Evolutionary conservation across 2,113 vertebrate genomes (phyloP), one percentile per base, ranked within the genome.

Genomic region (Sylvia atricapilla): DNA sequence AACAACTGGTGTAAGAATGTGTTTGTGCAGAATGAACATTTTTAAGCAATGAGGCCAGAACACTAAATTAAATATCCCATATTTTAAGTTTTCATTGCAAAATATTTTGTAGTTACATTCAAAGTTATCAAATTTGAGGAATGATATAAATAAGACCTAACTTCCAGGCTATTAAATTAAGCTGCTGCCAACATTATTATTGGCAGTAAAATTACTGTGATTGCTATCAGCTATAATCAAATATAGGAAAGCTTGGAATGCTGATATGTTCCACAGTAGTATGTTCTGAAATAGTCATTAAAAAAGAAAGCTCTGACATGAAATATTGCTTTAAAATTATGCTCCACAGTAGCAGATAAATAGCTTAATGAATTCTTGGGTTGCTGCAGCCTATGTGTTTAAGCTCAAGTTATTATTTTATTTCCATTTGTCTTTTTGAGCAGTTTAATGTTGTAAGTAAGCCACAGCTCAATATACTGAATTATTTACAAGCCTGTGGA

Each of bases 181-280:
- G 76, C 63, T 16, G 20, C 96, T 97, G 95, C 96, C 95, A 96
- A 95, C 72, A 1, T 77, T 98, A 98, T 98, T 98, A 89, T 98
- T 98, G 98, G 98, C 98, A 98, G 95, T 41, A 94, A 96, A 94
- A 97, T 96, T 92, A 78, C 96, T 94, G 96, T 95, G 98, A 98
- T 97, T 94, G 91, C 55, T 98, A 98, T 98, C 98, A 94, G 91
- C 95, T 95, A 56, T 98, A 98, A 98, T 98, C 98, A 98, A 98
- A 98, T 98, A 97, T 78, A 96, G 97, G 75, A 97, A 98, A 84
- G 85, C 93, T 91, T 89, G 97, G 97, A 97, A 97, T 91, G 96
- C 79, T 90, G 87, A 82, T 88, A 80, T 93, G 89, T 91, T 96
- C 74, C 74, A 91, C 93, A 83, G 91, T 78, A 81, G 77, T 66